phyloP scores from a whole-genome alignment of 1,140 invertebrate species.

The Lucilia cuprina region DNA sequence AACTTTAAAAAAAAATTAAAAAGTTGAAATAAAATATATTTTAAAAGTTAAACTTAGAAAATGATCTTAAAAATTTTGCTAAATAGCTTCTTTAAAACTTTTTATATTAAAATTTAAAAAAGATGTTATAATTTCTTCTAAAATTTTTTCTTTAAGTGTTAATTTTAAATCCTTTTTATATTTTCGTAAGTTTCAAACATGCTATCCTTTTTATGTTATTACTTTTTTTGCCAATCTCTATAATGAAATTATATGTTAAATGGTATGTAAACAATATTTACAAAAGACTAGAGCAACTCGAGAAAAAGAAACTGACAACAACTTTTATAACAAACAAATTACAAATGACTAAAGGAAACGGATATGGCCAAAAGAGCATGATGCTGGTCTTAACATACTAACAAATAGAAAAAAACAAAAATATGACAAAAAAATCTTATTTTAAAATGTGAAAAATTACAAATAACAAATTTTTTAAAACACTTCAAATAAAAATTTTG shows the following conservation, averaged over 20 bases:
- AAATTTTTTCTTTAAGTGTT: not conserved
- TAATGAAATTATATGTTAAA: conserved; percentile 62
- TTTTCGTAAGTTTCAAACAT: not conserved
- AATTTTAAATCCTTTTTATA: conserved; percentile 13
- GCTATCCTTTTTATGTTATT: not conserved
- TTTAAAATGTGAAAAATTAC: not conserved
- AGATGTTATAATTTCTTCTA: too few relatives aligned
- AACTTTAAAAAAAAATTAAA: too few relatives aligned
- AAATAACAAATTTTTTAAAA: not conserved
- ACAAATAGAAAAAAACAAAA: not conserved
- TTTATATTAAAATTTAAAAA: too few relatives aligned
- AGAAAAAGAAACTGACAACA: not conserved
- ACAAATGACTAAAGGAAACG: conserved; percentile 21
- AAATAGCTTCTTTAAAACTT: too few relatives aligned
- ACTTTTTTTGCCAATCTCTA: not conserved
- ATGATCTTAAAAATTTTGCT: too few relatives aligned
- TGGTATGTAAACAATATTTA: conserved; percentile 53
- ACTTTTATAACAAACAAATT: not conserved
- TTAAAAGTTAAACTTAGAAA: too few relatives aligned
- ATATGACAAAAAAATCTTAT: not conserved
- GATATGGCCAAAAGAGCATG: not conserved
- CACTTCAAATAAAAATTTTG: not conserved
- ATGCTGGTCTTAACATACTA: not conserved
- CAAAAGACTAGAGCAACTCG: not conserved
- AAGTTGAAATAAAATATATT: too few relatives aligned